Conservation (phyloP, 1,140 invertebrate species). For the Drosophila parvula region DNA sequence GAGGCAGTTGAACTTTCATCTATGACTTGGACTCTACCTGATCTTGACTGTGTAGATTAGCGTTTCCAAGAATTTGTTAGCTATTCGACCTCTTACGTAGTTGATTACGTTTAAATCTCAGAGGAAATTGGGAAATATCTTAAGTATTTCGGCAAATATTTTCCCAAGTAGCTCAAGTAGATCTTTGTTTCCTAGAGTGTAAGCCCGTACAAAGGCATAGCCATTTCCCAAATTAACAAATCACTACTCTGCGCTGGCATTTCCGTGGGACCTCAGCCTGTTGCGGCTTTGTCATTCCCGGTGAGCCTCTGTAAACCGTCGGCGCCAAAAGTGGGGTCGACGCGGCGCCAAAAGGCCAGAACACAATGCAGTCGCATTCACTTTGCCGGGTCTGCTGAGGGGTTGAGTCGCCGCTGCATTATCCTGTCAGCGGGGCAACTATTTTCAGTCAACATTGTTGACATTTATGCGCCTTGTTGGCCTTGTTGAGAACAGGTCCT, state of each 20-base stretch:
- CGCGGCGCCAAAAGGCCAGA: slow-evolving; percentile 13
- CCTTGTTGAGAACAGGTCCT: slow-evolving; percentile 11
- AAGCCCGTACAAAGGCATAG: not conserved
- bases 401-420: slow-evolving; percentile 54
- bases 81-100: slow-evolving; percentile 3
- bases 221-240: slow-evolving; percentile 18
- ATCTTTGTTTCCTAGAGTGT: not conserved
- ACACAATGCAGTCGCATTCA: slow-evolving; percentile 62
- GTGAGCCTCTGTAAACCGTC: slow-evolving; percentile 4
- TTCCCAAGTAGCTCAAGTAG: not conserved
- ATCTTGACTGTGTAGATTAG: not conserved
- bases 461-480: slow-evolving; percentile 72
- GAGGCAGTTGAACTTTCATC: slow-evolving; percentile 19
- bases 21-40: slow-evolving; percentile 3
- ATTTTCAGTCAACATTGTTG: slow-evolving; percentile 75
- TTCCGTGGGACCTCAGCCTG: not conserved
- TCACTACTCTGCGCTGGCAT: not conserved
- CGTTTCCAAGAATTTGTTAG: not conserved
- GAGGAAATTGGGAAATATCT: not conserved
- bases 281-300: slow-evolving; percentile 1
- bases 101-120: not conserved
- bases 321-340: slow-evolving; percentile 16
- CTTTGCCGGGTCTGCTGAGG: slow-evolving; percentile 34
- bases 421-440: slow-evolving; percentile 67
- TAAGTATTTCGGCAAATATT: not conserved